Percentiles rank a stretch among this genome's conserved stretches.
Evolutionary conservation across 2,888 invertebrate genomes (phyloP).

Genomic region (Spodoptera picta): DNA sequence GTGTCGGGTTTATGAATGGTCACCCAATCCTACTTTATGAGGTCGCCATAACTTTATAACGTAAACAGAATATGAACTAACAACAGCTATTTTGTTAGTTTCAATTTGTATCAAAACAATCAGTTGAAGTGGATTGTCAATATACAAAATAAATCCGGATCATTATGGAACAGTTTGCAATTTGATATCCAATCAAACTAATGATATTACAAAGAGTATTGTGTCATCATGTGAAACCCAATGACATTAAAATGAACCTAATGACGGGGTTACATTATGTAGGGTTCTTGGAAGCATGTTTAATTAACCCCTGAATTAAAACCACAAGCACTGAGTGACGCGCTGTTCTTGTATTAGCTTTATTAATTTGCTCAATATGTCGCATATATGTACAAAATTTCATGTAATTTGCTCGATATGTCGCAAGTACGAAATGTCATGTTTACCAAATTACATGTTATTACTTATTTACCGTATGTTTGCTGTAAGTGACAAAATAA

Average conservation of each 20-base stretch:
- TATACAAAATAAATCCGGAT: constrained; percentile 3
- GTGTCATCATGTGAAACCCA: constrained; percentile 7
- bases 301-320: constrained; percentile 57
- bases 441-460: constrained; percentile 38
- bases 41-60: constrained; percentile 31
- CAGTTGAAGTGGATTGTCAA: not conserved
- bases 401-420: constrained; percentile 53
- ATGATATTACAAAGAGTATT: constrained; percentile 7
- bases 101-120: constrained; percentile 2
- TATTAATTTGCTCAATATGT: constrained; percentile 55
- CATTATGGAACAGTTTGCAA: not conserved
- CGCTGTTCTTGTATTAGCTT: constrained; percentile 43
- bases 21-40: constrained; percentile 34
- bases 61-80: constrained; percentile 9
- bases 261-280: constrained; percentile 22
- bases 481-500: constrained; percentile 1
- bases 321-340: constrained; percentile 44
- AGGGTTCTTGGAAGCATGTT: constrained; percentile 29
- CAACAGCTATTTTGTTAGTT: constrained; percentile 3
- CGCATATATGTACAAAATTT: constrained; percentile 17
- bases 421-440: constrained; percentile 30
- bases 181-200: constrained; percentile 8
- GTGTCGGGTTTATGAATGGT: constrained; percentile 45
- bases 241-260: constrained; percentile 14
- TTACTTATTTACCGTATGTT: constrained; percentile 14